These are phyloP conservation scores for Montipora foliosa DNA, from an alignment of 64 coral and sea anemone species.

Conservation along the genomic window DNA sequence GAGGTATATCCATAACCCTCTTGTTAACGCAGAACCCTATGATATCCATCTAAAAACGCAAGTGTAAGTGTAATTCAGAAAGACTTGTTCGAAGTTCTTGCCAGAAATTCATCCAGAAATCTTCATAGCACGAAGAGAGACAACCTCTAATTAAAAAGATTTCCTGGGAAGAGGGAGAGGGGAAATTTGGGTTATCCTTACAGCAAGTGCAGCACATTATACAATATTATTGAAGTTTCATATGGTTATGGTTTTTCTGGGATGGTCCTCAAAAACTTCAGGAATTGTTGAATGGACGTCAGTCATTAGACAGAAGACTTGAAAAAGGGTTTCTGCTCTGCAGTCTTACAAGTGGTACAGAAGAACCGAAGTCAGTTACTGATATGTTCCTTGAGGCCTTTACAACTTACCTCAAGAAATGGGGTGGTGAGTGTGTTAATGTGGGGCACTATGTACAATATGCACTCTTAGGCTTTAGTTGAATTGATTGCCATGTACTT, in stretches of 20 bases:
- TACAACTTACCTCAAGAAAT: neutral
- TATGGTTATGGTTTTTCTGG: neutral
- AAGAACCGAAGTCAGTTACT: neutral
- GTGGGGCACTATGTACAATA: neutral
- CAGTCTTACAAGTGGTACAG: neutral
- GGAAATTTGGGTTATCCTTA: neutral
- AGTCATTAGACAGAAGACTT: slow-evolving; percentile 27
- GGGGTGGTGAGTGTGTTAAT: slow-evolving; percentile 23
- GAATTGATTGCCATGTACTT: neutral
- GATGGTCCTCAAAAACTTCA: slow-evolving; percentile 16
- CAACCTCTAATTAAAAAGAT: neutral
- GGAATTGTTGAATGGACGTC: neutral
- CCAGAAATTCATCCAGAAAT: neutral
- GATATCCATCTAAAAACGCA: too few species aligned
- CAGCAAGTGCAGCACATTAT: neutral
- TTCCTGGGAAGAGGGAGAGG: neutral
- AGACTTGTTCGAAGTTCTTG: neutral
- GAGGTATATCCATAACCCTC: too few species aligned
- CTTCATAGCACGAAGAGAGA: neutral
- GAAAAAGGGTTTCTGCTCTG: slow-evolving; percentile 24
- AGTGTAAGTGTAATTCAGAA: neutral
- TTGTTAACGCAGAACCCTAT: too few species aligned
- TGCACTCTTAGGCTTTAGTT: neutral
- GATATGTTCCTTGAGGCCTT: slow-evolving; percentile 12
- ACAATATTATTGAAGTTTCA: neutral